phyloP scores from a whole-genome alignment of 2,113 vertebrate species.

The Mus spicilegus region DNA sequence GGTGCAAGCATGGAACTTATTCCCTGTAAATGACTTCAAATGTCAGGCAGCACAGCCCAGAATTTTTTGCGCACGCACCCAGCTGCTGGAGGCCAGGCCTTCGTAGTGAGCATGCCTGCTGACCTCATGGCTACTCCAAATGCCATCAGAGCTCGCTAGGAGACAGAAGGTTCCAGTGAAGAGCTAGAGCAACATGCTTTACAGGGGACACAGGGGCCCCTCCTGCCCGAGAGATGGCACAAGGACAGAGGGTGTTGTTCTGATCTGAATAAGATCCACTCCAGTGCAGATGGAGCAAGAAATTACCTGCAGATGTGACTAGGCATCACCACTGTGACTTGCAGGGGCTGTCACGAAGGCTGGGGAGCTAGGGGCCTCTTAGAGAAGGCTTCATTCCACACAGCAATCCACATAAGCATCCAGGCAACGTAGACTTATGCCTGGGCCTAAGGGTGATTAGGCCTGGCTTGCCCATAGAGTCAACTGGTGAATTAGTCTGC shows the following conservation, averaged over 20 bases:
- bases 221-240: slow-evolving; percentile 46
- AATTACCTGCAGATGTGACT: slow-evolving; percentile 84
- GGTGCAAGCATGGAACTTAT: slow-evolving; percentile 79
- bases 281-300: slow-evolving; percentile 73
- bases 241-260: slow-evolving; percentile 67
- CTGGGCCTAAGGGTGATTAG: neutral
- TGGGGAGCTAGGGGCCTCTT: slow-evolving; percentile 70
- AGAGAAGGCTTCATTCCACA: neutral
- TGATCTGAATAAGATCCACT: slow-evolving; percentile 61
- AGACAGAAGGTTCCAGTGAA: slow-evolving; percentile 28
- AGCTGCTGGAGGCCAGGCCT: slow-evolving; percentile 55
- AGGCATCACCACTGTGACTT: slow-evolving; percentile 19
- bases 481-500: neutral
- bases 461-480: slow-evolving; percentile 12
- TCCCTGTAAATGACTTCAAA: slow-evolving; percentile 82
- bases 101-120: slow-evolving; percentile 8
- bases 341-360: slow-evolving; percentile 65
- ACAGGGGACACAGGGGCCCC: neutral
- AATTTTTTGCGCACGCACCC: slow-evolving; percentile 68
- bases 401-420: neutral
- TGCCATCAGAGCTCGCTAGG: slow-evolving; percentile 47
- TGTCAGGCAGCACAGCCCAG: slow-evolving; percentile 74
- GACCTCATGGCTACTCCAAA: slow-evolving; percentile 74
- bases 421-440: neutral
- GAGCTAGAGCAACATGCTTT: slow-evolving; percentile 46